A percentile compares a stretch with the other conserved stretches of the same genome.
These are phyloP conservation scores for Leptobrachium ailaonicum DNA, from an alignment of 2,113 vertebrate species.

Conservation along the genomic window DNA sequence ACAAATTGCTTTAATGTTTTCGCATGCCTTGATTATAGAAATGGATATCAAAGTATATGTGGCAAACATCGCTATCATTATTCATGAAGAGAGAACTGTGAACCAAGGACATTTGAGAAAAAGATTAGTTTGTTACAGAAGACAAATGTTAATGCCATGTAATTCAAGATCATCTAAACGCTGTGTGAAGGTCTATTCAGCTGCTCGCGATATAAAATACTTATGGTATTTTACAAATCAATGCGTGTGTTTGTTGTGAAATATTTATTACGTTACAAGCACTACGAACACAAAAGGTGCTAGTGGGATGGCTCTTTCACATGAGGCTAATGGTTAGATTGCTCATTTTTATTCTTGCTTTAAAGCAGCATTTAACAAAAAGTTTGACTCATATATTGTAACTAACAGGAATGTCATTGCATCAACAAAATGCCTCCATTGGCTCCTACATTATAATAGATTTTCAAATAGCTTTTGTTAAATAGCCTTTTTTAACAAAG, in stretches of 20 bases:
- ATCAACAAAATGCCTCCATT: constrained; percentile 23
- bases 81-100: neutral
- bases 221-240: neutral
- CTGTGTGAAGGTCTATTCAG: neutral
- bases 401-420: constrained; percentile 22
- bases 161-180: neutral
- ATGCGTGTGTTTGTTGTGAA: neutral
- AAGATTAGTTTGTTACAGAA: neutral
- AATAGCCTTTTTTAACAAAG: constrained; percentile 28
- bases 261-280: no score
- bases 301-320: neutral
- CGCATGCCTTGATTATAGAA: no score
- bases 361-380: constrained; percentile 5
- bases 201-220: neutral
- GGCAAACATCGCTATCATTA: neutral
- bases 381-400: constrained; percentile 22
- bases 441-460: constrained; percentile 15
- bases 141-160: neutral
- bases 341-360: constrained; percentile 15
- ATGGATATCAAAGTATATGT: no score
- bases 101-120: neutral
- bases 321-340: neutral
- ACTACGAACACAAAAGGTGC: neutral
- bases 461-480: constrained; percentile 30
- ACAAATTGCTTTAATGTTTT: no score